A percentile compares a stretch with the other conserved stretches of the same genome.
phyloP scores from a whole-genome alignment of 2,797 vertebrate species.

The Acridotheres tristis region DNA sequence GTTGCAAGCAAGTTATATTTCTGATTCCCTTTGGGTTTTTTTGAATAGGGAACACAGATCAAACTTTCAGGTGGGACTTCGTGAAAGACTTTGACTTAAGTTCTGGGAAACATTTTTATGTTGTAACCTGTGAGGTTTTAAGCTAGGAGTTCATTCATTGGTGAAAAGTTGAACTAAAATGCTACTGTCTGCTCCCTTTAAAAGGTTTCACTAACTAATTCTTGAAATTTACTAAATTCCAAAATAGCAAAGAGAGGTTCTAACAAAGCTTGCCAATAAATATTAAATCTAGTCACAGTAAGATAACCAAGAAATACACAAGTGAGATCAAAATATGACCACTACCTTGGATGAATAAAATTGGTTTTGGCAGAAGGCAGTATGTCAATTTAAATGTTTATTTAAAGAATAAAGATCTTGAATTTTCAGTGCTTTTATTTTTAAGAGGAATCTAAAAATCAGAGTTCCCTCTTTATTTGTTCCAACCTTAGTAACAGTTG shows the following conservation, averaged over 20 bases:
- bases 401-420: background rate
- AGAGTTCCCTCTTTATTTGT: slow-evolving; percentile 13
- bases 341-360: background rate
- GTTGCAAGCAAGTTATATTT: background rate
- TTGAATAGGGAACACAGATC: background rate
- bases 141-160: background rate
- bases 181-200: background rate
- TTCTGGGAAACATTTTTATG: background rate
- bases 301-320: background rate
- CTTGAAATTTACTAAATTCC: background rate
- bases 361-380: background rate
- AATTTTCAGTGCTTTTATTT: background rate
- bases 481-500: background rate
- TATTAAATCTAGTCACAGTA: background rate
- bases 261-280: background rate
- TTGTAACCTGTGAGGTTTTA: background rate
- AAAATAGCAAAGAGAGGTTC: background rate
- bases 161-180: background rate
- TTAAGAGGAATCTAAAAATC: background rate
- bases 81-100: background rate
- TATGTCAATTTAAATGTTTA: background rate
- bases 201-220: background rate
- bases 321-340: background rate
- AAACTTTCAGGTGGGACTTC: background rate
- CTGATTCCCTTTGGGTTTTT: background rate